Evolutionary conservation across 2,113 vertebrate genomes (phyloP).

Genomic region (Morone saxatilis): DNA sequence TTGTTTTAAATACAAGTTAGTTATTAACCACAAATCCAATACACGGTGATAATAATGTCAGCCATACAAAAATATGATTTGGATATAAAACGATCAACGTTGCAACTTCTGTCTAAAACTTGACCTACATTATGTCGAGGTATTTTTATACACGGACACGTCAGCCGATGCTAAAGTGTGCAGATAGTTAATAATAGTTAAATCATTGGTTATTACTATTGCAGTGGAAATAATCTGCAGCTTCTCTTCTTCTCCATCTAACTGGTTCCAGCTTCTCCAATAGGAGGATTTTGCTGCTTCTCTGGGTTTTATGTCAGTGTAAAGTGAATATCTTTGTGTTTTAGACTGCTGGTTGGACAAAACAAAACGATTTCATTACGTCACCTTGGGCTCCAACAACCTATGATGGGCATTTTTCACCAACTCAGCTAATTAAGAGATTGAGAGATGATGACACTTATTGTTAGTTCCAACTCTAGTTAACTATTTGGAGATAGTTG

Average conservation of each 20-base stretch:
- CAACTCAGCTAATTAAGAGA: background rate
- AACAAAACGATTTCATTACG: background rate
- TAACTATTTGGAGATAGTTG: background rate
- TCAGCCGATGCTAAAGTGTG: background rate
- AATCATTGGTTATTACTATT: too few relatives aligned
- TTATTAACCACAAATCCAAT: conserved; percentile 17
- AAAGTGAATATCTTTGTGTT: background rate
- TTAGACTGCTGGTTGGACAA: background rate
- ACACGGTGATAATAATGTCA: background rate
- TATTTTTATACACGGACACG: background rate
- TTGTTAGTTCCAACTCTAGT: background rate
- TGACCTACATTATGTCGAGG: conserved; percentile 1
- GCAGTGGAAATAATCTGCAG: background rate
- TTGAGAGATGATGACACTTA: background rate
- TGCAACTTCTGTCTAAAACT: background rate
- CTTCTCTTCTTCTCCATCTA: too few relatives aligned
- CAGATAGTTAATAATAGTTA: background rate
- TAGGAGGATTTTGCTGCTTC: background rate
- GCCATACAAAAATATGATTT: fast-evolving
- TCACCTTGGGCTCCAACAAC: background rate
- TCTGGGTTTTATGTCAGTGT: background rate
- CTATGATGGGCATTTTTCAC: background rate
- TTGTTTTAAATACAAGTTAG: background rate
- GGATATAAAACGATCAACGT: background rate
- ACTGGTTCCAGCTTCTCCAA: background rate